Evolutionary conservation across 2,113 vertebrate genomes (phyloP).

Genomic region (Nematolebias whitei): DNA sequence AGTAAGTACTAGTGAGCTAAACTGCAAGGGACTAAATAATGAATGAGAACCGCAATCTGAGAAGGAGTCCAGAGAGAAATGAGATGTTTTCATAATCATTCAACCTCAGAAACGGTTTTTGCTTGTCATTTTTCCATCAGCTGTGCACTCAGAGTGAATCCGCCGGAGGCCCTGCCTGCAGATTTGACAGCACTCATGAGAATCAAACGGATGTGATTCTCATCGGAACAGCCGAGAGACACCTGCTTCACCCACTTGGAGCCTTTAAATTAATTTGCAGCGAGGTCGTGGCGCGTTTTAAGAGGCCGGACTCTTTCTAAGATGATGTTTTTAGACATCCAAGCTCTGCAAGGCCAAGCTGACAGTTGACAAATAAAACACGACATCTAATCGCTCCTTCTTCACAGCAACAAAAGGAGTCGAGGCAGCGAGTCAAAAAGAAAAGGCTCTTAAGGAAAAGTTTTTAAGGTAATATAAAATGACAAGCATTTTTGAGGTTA

Average conservation of each 20-base stretch:
- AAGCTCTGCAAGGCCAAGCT: neutral
- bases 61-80: constrained; percentile 15
- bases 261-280: neutral
- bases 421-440: too few species aligned
- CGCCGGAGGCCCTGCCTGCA: constrained; percentile 47
- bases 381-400: too few species aligned
- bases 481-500: too few species aligned
- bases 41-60: constrained; percentile 31
- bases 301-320: neutral
- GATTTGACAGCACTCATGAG: constrained; percentile 43
- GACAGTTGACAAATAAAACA: neutral
- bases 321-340: neutral
- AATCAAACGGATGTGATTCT: constrained; percentile 21
- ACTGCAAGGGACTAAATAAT: constrained; percentile 35
- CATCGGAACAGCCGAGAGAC: constrained; percentile 17
- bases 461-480: too few species aligned
- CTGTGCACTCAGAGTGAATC: neutral
- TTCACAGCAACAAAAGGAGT: too few species aligned
- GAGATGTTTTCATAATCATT: constrained; percentile 9
- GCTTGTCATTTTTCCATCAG: constrained; percentile 9
- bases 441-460: too few species aligned
- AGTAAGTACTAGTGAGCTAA: constrained; percentile 34
- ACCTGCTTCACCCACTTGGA: constrained; percentile 28
- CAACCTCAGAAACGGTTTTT: neutral
- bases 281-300: neutral